Base-by-base conservation (phyloP, 1,140 invertebrate species). In the Drusus annulatus region DNA sequence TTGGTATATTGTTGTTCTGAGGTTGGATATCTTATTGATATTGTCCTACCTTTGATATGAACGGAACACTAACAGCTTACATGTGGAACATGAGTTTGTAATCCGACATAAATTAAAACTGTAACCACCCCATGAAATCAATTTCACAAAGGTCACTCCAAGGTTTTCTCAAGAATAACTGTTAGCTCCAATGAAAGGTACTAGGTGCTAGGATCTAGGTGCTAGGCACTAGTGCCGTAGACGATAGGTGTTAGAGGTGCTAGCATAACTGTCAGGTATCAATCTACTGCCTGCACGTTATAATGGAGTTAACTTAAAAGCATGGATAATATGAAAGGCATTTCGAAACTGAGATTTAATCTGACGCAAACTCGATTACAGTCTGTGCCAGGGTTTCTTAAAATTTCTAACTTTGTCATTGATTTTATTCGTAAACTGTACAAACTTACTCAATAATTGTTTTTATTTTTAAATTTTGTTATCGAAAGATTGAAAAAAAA, bases 261-360 rank as follows among this genome's bases (percentile, higher is more conserved):
- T 68, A 17, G 31, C 63, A 68, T 68, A 68, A 68, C 68, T 71
- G 68, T 52, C 68, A 19, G 17, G 17, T 28, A 71, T 51, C 68
- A 71, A 71, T 71, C 68, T 71, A 13, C 21, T 52, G 45, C 7
- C 68, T 28, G 68, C 68, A 25, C 68, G 68, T 52, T 71, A 50
- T 51, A 21, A 71, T 71, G 68, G 45, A 71, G 68, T 21, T 21
- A 51, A 51, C 68, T 71, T 71, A 51, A 51, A 71, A 51, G 15
- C 68, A 25, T 51, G 19, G 68, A 15, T 71, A 10, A 5, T 45
- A 51, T 52, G 45, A 19, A 71, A 71, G 68, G 45, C 45, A 51
- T 71, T 71, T 71, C 50, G 45, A 71, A 71, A 71, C 21, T 60
- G 17, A 51, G 68, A 51, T 71, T 71, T 51, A 71, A 71, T 71